Base-by-base conservation (phyloP, 2,888 invertebrate species). In the Caenorhabditis wallacei region DNA sequence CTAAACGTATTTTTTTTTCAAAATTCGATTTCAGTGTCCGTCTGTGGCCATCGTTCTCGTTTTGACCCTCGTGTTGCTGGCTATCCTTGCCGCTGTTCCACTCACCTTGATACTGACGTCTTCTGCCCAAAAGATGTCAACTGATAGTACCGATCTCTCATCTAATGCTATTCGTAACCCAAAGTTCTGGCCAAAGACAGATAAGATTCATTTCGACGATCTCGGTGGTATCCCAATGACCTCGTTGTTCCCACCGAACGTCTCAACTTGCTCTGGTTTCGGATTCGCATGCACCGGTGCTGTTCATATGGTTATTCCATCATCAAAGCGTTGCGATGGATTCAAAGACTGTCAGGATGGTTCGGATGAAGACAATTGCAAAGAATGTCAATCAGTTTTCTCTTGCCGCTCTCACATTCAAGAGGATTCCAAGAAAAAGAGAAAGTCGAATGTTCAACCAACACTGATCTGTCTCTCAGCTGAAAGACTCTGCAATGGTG, bases 221-320 rank as follows among this genome's bases (percentile, higher is more conserved):
- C 22, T 85, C 20, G 63, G 54, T 16, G 84, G 83, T 7, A 84
- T 85, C 18, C 56, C 86, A 24, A 83, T 87, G 76, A 48, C 78
- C 3, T 59, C 85, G 4, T 22, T 85, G 13, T 82, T 89, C 71
- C 90, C 90, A 22, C 83, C 85, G 22, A 89, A 89, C 64, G 84
- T 90, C 35, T 84, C 82, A 11, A 84, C 84, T 35, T 90, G 90
- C 76, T 66, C 74, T 20, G 89, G 88, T 13, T 89, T 88, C 63
- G 90, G 90, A 30, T 90, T 90, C 82, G 75, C 85, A 8, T 90
- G 90, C 66, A 84, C 85, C 5, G 79, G 76, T 20, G 66, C 84
- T 13, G 89, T 90, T 61, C 69, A 78, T 43, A 70, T 75, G 30
- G 64, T 87, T 13, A 84, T 88, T 51, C 70, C 84, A 11, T 85